Evolutionary conservation across 92 coral and sea anemone species (phyloP).

Genomic region (Palythoa grandis): DNA sequence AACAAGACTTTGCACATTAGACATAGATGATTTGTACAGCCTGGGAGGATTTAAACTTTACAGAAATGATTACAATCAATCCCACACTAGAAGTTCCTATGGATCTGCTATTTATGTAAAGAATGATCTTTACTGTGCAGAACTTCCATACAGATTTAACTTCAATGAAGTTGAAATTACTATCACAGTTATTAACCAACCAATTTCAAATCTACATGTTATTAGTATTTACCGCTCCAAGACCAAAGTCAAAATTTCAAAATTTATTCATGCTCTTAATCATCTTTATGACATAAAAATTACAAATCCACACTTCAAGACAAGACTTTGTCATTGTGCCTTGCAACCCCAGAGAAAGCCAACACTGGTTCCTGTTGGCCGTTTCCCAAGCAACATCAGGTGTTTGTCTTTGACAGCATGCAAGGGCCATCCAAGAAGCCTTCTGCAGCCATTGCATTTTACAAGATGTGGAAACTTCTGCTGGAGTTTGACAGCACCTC

Average conservation of each 20-base stretch:
- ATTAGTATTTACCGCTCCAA: constrained; percentile 67
- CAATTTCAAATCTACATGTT: constrained; percentile 56
- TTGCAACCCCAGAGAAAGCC: too few species aligned
- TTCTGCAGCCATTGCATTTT: background rate
- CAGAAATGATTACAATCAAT: constrained; percentile 58
- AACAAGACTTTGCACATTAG: constrained; percentile 52
- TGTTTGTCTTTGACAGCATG: constrained; percentile 18
- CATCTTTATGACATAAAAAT: constrained; percentile 33
- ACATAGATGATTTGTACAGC: constrained; percentile 40
- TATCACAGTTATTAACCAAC: constrained; percentile 34
- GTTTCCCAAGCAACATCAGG: constrained; percentile 40
- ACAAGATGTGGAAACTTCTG: constrained; percentile 17
- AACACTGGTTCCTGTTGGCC: constrained; percentile 8
- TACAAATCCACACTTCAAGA: too few species aligned
- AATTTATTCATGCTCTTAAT: constrained; percentile 42
- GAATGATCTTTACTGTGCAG: constrained; percentile 14
- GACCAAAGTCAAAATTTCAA: constrained; percentile 36
- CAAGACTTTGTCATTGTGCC: too few species aligned
- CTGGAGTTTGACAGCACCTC: constrained; percentile 17
- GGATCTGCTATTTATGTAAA: constrained; percentile 23
- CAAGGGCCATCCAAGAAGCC: constrained; percentile 27
- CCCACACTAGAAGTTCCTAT: constrained; percentile 33
- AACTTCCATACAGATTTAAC: constrained; percentile 44
- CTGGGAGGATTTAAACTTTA: constrained; percentile 40
- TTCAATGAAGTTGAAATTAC: constrained; percentile 59